Evolutionary conservation across 2,888 invertebrate species (phyloP).

Genomic region (Sericinus montela): DNA sequence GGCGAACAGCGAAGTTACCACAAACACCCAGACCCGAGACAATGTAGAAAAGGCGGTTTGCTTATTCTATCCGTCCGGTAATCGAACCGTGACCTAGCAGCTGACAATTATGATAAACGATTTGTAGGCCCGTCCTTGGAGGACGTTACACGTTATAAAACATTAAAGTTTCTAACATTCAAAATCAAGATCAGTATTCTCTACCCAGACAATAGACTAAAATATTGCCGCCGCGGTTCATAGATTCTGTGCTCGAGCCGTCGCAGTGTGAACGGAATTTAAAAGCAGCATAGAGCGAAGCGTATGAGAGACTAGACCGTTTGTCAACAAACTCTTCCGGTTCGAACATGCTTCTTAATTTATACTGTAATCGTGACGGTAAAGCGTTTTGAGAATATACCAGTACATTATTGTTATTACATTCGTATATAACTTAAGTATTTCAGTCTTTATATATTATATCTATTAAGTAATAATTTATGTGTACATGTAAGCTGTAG

Average conservation of each 20-base stretch:
- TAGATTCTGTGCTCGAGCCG: conserved; percentile 11
- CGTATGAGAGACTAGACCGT: conserved; percentile 17
- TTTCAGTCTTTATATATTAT: too few relatives aligned
- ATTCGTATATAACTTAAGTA: too few relatives aligned
- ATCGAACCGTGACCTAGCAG: too few relatives aligned
- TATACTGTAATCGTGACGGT: conserved; percentile 13
- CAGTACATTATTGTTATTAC: background rate
- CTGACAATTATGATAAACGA: too few relatives aligned
- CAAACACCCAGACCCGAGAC: too few relatives aligned
- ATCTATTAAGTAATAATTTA: too few relatives aligned
- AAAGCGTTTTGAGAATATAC: background rate
- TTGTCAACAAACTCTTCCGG: conserved; percentile 20
- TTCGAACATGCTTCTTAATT: conserved; percentile 16
- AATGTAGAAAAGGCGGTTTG: too few relatives aligned
- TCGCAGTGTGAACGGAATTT: conserved; percentile 12
- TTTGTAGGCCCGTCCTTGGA: too few relatives aligned
- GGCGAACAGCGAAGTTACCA: too few relatives aligned
- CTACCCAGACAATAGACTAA: background rate
- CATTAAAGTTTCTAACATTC: conserved; percentile 1
- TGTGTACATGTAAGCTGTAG: too few relatives aligned
- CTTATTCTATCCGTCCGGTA: too few relatives aligned
- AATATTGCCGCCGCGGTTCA: conserved; percentile 7
- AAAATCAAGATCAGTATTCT: conserved; percentile 7
- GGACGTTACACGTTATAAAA: background rate
- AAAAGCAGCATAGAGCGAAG: conserved; percentile 7